Evolutionary conservation across 2,888 invertebrate genomes (phyloP).

Genomic region (Polydesmus complanatus): DNA sequence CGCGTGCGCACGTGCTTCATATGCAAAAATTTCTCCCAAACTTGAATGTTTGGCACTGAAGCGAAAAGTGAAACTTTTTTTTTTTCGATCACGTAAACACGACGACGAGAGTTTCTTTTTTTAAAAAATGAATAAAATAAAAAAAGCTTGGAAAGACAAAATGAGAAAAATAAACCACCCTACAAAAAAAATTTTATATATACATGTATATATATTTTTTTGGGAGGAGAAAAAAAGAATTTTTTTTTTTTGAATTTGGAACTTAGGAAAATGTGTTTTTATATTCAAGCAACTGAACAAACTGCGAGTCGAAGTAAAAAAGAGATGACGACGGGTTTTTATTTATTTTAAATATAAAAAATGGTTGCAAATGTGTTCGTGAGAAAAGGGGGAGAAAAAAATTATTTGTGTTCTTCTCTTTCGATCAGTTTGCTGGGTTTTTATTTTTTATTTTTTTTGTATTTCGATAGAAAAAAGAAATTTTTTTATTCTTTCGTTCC

Average conservation of each 20-base stretch:
- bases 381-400: neutral
- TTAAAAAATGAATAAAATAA: neutral
- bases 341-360: no score
- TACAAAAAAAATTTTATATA: neutral
- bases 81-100: neutral
- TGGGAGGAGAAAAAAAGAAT: neutral
- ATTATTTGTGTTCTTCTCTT: neutral
- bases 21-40: neutral
- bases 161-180: neutral
- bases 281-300: neutral
- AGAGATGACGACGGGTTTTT: no score
- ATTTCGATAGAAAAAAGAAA: neutral
- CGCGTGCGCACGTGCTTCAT: neutral
- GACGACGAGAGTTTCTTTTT: neutral
- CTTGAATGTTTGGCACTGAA: neutral
- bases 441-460: no score
- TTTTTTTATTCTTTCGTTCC: neutral
- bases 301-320: no score
- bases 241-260: no score
- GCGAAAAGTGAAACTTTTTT: neutral
- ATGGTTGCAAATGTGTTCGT: neutral
- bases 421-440: no score
- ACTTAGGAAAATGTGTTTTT: no score
- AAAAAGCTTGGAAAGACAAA: neutral
- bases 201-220: neutral